Evolutionary conservation across 1,140 invertebrate genomes (phyloP), one percentile per base, ranked within the genome.

Genomic region (Tenebrio molitor): DNA sequence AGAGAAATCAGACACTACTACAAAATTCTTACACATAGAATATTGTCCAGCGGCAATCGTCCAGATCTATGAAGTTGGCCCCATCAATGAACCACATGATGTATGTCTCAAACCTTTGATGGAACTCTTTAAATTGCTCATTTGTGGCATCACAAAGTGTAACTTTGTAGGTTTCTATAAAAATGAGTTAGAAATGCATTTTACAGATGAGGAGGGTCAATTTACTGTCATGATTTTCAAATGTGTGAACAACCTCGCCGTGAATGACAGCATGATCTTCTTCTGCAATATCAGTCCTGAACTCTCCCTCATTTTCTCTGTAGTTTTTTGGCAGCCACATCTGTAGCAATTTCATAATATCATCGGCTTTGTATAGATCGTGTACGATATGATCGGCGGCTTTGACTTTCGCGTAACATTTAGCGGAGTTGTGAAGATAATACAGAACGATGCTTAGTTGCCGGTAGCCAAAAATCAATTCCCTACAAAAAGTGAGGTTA

Each of bases 31-130:
- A 98, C 95, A 97, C 84, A 46, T 96, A 89, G 84, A 95, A 98
- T 82, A 94, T 97, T 34, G 89, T 88, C 96, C 97, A 99, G 74
- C 92, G 90, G 19, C 93, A 89, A 86, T 99, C 97, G 83, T 96
- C 93, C 1, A 92, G 87, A 85, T 98, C 96, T 77, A 99, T 95
- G 81, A 93, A 98, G 44, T 90, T 93, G 7, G 93, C 93, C 2
- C 94, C 96, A 88, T 99, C 97, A 78, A 99, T 95, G 81, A 93
- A 99, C 92, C 95, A 99, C 64, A 98, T 83, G 7, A 98, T 85
- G 81, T 98, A 97, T 3, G 95, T 96, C 85, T 98, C 95, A 68
- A 99, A 85, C 69, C 93, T 88, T 75, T 91, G 84, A 81, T 97
- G 94, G 82, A 93, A 98, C 10, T 90, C 86, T 19, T 88, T 80